These are phyloP conservation scores for Unio pictorum DNA, from an alignment of 2,888 invertebrate species.

Conservation along the genomic window DNA sequence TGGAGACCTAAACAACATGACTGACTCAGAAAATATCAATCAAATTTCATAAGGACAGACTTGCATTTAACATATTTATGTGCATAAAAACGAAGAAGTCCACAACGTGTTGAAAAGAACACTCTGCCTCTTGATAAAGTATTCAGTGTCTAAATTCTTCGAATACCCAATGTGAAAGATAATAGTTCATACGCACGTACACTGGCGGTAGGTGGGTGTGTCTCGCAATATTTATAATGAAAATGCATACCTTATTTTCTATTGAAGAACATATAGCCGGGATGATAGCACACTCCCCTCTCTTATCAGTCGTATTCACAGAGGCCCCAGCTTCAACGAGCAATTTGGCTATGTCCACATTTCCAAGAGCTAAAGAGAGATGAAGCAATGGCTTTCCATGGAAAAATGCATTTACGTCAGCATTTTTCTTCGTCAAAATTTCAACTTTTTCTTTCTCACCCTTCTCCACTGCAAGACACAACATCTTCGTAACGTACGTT, in stretches of 20 bases:
- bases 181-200: no score
- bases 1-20: no score
- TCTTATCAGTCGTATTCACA: slow-evolving; percentile 15
- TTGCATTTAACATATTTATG: no score
- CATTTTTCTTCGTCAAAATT: slow-evolving; percentile 21
- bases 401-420: slow-evolving; percentile 20
- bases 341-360: slow-evolving; percentile 17
- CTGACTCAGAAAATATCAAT: no score
- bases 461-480: slow-evolving; percentile 26
- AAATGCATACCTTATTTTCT: slow-evolving; percentile 21
- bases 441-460: slow-evolving; percentile 19
- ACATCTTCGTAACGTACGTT: slow-evolving; percentile 29
- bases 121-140: no score
- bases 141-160: no score
- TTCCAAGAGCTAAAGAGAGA: slow-evolving; percentile 22
- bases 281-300: slow-evolving; percentile 23
- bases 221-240: not conserved
- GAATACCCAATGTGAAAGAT: no score
- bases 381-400: slow-evolving; percentile 40
- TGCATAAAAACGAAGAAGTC: no score
- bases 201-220: no score
- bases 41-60: no score
- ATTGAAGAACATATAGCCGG: slow-evolving; percentile 23
- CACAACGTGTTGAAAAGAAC: no score
- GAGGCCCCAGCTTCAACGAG: slow-evolving; percentile 31